Evolutionary conservation across 2,888 invertebrate species (phyloP).

Genomic region (Hypercompe scribonia): DNA sequence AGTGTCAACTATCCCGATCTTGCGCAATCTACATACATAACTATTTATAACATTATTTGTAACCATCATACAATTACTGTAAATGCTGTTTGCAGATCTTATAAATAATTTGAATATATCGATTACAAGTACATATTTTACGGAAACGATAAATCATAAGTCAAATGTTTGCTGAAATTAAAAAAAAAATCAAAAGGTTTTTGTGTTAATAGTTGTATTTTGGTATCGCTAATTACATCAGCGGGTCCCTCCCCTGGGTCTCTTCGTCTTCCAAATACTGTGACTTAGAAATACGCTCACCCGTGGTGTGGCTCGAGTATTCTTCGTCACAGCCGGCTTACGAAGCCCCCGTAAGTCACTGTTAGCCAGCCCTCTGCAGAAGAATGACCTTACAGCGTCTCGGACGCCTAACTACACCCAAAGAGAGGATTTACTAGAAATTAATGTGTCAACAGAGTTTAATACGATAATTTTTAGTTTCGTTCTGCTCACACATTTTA

Average conservation of each 20-base stretch:
- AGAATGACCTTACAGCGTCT: slow-evolving; percentile 20
- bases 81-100: too few relatives aligned
- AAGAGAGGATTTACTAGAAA: background rate
- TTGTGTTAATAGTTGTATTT: background rate
- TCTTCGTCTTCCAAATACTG: slow-evolving; percentile 2
- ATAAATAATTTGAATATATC: too few relatives aligned
- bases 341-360: slow-evolving; percentile 14
- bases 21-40: too few relatives aligned
- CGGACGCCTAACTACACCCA: slow-evolving; percentile 21
- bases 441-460: too few relatives aligned
- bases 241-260: slow-evolving; percentile 4
- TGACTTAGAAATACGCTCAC: slow-evolving; percentile 1
- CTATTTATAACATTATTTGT: too few relatives aligned
- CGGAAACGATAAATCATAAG: background rate
- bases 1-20: too few relatives aligned
- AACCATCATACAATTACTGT: too few relatives aligned
- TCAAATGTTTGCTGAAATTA: background rate
- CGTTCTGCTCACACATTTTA: too few relatives aligned
- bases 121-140: too few relatives aligned
- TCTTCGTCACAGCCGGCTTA: slow-evolving; percentile 3
- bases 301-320: slow-evolving; percentile 4
- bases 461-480: too few relatives aligned
- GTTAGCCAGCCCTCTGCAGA: slow-evolving; percentile 12
- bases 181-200: background rate
- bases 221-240: background rate